phyloP scores from a whole-genome alignment of 2,888 invertebrate genomes.

The Hyles lineata region DNA sequence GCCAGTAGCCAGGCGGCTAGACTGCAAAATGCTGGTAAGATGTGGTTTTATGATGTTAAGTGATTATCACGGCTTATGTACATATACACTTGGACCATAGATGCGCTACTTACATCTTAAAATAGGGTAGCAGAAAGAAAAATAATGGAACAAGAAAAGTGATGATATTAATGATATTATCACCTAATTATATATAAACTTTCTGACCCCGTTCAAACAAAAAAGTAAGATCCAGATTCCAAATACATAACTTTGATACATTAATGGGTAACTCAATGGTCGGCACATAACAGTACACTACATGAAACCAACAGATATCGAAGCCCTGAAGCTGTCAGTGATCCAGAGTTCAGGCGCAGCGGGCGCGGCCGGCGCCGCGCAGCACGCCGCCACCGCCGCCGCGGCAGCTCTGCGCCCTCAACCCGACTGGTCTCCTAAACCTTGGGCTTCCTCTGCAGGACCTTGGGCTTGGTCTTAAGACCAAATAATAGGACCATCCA shows the following conservation, averaged over 20 bases:
- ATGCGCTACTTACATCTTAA: too few relatives aligned
- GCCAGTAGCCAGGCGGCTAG: constrained; percentile 89
- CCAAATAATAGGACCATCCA: constrained; percentile 33
- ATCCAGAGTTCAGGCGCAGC: constrained; percentile 85
- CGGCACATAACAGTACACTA: too few relatives aligned
- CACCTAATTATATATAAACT: too few relatives aligned
- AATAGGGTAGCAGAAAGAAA: too few relatives aligned
- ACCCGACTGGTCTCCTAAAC: constrained; percentile 56
- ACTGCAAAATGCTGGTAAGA: constrained; percentile 86
- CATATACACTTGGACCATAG: too few relatives aligned
- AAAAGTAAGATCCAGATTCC: too few relatives aligned
- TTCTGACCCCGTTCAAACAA: too few relatives aligned
- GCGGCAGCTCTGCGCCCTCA: constrained; percentile 82
- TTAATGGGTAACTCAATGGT: too few relatives aligned
- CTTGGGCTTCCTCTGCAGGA: constrained; percentile 47
- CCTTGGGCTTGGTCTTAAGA: constrained; percentile 74
- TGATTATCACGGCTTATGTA: too few relatives aligned
- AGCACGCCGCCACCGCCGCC: constrained; percentile 85
- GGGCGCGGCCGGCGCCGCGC: constrained; percentile 82
- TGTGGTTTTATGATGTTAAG: background rate
- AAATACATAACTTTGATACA: too few relatives aligned
- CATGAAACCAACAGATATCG: constrained; percentile 69
- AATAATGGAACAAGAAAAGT: too few relatives aligned
- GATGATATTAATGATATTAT: too few relatives aligned
- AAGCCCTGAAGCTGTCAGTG: constrained; percentile 86